Conservation (phyloP, 2,113 vertebrate species). For the Mobula hypostoma region DNA sequence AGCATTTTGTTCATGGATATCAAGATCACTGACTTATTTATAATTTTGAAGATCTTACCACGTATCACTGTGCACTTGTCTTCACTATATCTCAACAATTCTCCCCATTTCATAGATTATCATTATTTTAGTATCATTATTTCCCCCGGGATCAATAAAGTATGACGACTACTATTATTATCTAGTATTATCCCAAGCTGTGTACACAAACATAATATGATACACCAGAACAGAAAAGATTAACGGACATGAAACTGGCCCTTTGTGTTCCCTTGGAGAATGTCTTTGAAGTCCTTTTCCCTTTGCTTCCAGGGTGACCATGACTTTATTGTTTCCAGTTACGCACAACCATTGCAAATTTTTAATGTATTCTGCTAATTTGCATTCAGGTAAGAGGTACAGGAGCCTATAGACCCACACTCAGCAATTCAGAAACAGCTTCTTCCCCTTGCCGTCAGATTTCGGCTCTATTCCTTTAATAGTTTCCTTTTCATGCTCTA, state of each 20-base stretch:
- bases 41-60: neutral
- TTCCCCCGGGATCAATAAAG: too few species aligned
- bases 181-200: neutral
- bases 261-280: neutral
- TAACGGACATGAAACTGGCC: neutral
- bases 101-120: neutral
- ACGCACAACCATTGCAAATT: too few species aligned
- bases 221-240: neutral
- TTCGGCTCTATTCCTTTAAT: too few species aligned
- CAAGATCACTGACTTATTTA: neutral
- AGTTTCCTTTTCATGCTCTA: too few species aligned
- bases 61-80: neutral
- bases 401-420: too few species aligned
- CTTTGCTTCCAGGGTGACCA: neutral
- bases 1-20: neutral
- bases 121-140: neutral
- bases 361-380: too few species aligned
- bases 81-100: neutral
- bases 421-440: too few species aligned
- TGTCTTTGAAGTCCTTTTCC: neutral
- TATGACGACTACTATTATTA: neutral
- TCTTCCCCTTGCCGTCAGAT: too few species aligned
- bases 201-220: neutral
- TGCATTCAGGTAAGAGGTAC: too few species aligned
- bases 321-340: neutral